Evolutionary conservation across 2,113 vertebrate species (phyloP), one percentile per base, ranked within the genome.

Genomic region (Smithornis capensis): DNA sequence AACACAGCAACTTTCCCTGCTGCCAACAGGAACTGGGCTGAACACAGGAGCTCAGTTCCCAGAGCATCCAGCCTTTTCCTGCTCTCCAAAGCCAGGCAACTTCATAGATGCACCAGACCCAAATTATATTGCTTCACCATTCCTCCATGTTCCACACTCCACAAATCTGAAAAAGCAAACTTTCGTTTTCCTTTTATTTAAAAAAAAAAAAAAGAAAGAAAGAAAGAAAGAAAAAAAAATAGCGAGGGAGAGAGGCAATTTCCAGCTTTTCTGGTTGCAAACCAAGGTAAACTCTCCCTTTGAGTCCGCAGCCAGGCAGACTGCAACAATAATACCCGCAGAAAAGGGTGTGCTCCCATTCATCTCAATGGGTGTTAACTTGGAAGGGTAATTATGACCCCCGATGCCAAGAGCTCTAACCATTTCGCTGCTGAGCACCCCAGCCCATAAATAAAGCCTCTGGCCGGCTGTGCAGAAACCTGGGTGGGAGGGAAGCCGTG

Each of bases 341-440:
- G 93, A 96, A 93, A 93, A 96, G 96, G 95, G 95, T 92, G 94
- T 96, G 92, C 92, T 92, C 85, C 84, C 92, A 89, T 94, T 96
- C 95, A 93, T 95, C 88, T 78, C 92, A 35, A 94, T 68, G 95
- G 95, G 95, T 93, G 94, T 96, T 94, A 89, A 83, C 96, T 90
- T 84, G 80, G 93, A 94, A 93, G 88, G 49, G 64, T 94, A 90
- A 96, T 94, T 92, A 94, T 68, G 94, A 95, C 56, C 93, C 86
- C 85, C 7, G 35, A 93, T 92, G 94, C 96, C 96, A 96, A 94
- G 71, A 93, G 86, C 64, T 92, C 85, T 11, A 93, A 86, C 87
- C 55, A 42, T 94, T 86, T 88, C 15, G 1, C 86, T 94, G 94
- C 76, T 81, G 88, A 95, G 83, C 86, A 92, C 89, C 94, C 92